phyloP scores from a whole-genome alignment of 1,140 invertebrate species.

The Theocolax elegans region DNA sequence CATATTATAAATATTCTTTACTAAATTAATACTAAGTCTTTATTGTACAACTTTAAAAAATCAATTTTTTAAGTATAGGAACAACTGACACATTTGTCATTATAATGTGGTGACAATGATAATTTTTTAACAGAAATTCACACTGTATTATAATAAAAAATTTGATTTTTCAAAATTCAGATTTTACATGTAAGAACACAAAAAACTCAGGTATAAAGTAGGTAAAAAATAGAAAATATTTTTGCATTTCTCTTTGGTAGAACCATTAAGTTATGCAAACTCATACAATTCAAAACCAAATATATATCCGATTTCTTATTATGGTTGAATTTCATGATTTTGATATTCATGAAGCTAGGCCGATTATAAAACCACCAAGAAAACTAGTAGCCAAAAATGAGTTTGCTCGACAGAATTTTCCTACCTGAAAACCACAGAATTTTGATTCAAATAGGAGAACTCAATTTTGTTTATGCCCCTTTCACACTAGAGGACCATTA shows the following conservation, averaged over 20 bases:
- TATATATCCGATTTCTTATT: background rate
- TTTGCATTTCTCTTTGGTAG: no score
- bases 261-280: background rate
- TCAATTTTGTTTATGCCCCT: background rate
- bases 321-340: constrained; percentile 15
- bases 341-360: constrained; percentile 72
- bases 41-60: background rate
- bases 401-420: constrained; percentile 79
- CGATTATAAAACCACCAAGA: constrained; percentile 86
- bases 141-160: no score
- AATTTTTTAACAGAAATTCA: no score
- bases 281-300: background rate
- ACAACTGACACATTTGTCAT: background rate
- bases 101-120: no score
- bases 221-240: no score
- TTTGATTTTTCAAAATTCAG: background rate
- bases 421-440: constrained; percentile 73
- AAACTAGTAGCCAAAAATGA: constrained; percentile 83
- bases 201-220: background rate
- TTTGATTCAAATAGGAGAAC: constrained; percentile 21
- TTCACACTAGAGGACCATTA: constrained; percentile 32
- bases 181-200: background rate
- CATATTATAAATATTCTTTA: background rate
- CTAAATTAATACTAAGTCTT: constrained; percentile 5
- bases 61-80: background rate